Conservation (phyloP, 2,888 invertebrate genomes). For the Zhuqinia jingwanae region DNA sequence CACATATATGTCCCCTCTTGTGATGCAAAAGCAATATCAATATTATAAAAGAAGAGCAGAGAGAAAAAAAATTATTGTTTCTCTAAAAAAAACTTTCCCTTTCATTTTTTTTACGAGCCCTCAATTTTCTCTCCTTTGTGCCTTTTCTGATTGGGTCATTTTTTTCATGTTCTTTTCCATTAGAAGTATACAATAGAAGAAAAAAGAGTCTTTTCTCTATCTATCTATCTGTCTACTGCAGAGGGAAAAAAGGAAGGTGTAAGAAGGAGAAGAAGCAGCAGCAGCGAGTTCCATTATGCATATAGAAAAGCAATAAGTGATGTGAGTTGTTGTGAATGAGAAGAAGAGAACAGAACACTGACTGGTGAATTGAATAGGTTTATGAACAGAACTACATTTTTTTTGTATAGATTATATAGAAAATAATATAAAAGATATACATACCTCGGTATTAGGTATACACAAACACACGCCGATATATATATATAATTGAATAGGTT, state of each 20-base stretch:
- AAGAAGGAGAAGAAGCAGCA: constrained; percentile 66
- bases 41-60: constrained; percentile 50
- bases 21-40: constrained; percentile 60
- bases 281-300: constrained; percentile 65
- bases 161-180: constrained; percentile 76
- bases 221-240: constrained; percentile 65
- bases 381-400: constrained; percentile 23
- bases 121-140: constrained; percentile 78
- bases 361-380: constrained; percentile 52
- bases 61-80: constrained; percentile 63
- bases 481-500: constrained; percentile 63
- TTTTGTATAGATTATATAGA: neutral
- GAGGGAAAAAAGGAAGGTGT: constrained; percentile 61
- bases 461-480: neutral
- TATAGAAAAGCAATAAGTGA: constrained; percentile 65
- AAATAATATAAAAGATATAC: neutral
- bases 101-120: constrained; percentile 78
- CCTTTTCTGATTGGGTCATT: constrained; percentile 76
- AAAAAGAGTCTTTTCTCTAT: constrained; percentile 36
- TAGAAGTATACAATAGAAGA: constrained; percentile 77
- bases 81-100: constrained; percentile 77
- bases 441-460: neutral
- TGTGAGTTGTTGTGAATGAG: constrained; percentile 51
- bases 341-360: neutral
- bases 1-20: constrained; percentile 32